These are phyloP conservation scores for Pseudomyrmex pallidus DNA, from an alignment of 1,140 invertebrate genomes.

Conservation along the genomic window DNA sequence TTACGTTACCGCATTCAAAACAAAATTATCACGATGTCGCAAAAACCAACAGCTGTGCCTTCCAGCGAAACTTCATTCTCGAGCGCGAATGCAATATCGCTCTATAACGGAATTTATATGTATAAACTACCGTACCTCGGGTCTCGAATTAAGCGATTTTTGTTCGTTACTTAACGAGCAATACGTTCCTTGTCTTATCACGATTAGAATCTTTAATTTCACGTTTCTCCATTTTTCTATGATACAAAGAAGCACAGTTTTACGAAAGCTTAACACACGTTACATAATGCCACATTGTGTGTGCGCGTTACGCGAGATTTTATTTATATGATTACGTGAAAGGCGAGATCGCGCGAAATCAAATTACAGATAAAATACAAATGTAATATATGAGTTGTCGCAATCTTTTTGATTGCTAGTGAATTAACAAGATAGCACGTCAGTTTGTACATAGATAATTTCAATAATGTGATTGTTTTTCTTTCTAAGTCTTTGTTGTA, in stretches of 20 bases:
- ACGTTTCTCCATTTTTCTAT: background rate
- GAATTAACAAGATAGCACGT: background rate
- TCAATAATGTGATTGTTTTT: constrained; percentile 22
- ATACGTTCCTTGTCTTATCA: background rate
- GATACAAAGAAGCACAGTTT: background rate
- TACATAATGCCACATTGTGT: background rate
- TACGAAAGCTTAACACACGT: constrained; percentile 29
- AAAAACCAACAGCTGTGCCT: constrained; percentile 8
- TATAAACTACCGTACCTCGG: background rate
- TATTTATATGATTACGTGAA: constrained; percentile 42
- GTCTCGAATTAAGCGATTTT: background rate
- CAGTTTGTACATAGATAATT: background rate
- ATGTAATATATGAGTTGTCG: background rate
- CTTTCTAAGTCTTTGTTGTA: constrained; percentile 21
- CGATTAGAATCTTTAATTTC: constrained; percentile 12
- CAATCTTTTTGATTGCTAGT: constrained; percentile 9
- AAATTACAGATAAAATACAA: constrained; percentile 7
- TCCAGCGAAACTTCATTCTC: background rate
- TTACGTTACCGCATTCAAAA: constrained; percentile 17
- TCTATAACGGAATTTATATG: background rate
- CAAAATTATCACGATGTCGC: constrained; percentile 4
- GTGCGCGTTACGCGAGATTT: background rate
- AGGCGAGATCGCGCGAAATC: constrained; percentile 4
- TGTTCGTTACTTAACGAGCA: constrained; percentile 7
- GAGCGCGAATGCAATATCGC: background rate